These are phyloP conservation scores for Bombus waltoni DNA, from an alignment of 1,140 invertebrate genomes.

Conservation along the genomic window DNA sequence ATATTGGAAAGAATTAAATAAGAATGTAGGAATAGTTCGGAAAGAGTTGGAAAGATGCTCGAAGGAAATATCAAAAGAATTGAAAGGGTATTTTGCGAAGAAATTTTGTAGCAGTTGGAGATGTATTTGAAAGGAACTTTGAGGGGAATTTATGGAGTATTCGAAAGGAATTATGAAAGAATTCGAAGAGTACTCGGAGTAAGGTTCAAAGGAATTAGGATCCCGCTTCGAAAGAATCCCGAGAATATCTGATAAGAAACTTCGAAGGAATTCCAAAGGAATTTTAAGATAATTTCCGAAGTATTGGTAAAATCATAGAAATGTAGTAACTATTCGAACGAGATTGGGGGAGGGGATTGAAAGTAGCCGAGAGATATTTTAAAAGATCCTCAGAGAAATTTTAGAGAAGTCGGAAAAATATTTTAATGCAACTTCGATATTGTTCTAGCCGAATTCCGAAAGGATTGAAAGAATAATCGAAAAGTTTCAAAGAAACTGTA, in stretches of 20 bases:
- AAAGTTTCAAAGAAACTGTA: neutral
- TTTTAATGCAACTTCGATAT: neutral
- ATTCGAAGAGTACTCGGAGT: neutral
- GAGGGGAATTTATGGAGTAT: neutral
- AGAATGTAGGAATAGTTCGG: neutral
- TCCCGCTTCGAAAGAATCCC: neutral
- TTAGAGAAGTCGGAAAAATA: neutral
- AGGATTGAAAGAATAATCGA: neutral
- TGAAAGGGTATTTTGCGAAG: neutral
- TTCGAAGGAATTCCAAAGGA: neutral
- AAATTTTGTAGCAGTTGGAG: neutral
- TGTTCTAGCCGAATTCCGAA: neutral
- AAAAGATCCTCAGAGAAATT: neutral
- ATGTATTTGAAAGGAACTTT: neutral
- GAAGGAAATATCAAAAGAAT: neutral
- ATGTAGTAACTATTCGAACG: neutral
- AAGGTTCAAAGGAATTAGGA: neutral
- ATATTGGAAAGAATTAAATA: too few relatives aligned
- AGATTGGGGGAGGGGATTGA: neutral
- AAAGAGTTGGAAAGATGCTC: neutral
- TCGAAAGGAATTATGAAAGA: neutral
- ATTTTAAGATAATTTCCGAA: neutral
- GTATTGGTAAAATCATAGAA: neutral
- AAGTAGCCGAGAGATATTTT: neutral
- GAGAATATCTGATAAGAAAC: neutral